A percentile compares a stretch with the other conserved stretches of the same genome.
Evolutionary conservation across 2,797 vertebrate species (phyloP).

Genomic region (Schizopygopsis malacanthus): DNA sequence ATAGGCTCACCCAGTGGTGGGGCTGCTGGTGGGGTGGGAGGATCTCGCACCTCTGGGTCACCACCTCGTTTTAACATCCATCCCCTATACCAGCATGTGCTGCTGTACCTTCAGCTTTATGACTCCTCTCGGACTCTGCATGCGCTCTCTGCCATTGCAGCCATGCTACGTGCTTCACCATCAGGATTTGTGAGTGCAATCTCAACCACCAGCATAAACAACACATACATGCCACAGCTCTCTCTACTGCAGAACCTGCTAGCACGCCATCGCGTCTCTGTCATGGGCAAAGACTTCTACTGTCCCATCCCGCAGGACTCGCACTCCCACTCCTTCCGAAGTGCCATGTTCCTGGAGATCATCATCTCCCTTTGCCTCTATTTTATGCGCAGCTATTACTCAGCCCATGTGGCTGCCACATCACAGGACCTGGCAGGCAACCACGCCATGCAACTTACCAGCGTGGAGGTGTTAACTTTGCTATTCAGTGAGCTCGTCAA

Average conservation of each 20-base stretch:
- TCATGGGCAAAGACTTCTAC: slow-evolving; percentile 99
- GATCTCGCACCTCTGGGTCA: slow-evolving; percentile 71
- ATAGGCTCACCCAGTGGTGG: slow-evolving; percentile 87
- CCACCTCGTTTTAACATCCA: slow-evolving; percentile 92
- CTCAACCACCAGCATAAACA: slow-evolving; percentile 97
- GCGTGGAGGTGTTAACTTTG: slow-evolving; percentile 93
- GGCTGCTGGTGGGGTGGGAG: slow-evolving; percentile 30
- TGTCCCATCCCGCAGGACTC: slow-evolving; percentile 95
- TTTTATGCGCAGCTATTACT: slow-evolving; percentile 95
- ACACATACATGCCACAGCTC: slow-evolving; percentile 95
- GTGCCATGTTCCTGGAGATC: slow-evolving; percentile 98
- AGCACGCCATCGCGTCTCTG: slow-evolving; percentile 93
- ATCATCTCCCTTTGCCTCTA: slow-evolving; percentile 96
- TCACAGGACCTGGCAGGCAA: slow-evolving; percentile 94
- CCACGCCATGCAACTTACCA: slow-evolving; percentile 98
- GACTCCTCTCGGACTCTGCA: slow-evolving; percentile 96
- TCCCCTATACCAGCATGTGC: slow-evolving; percentile 94
- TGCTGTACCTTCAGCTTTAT: slow-evolving; percentile 96
- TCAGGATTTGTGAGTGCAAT: slow-evolving; percentile 95
- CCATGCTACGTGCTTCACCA: slow-evolving; percentile 92
- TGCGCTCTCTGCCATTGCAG: slow-evolving; percentile 91
- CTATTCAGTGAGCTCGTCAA: slow-evolving; percentile 93
- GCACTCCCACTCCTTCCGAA: slow-evolving; percentile 92
- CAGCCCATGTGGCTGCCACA: slow-evolving; percentile 87
- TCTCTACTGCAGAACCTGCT: slow-evolving; percentile 96